Evolutionary conservation across 2,113 vertebrate genomes (phyloP).

Genomic region (Scortum barcoo): DNA sequence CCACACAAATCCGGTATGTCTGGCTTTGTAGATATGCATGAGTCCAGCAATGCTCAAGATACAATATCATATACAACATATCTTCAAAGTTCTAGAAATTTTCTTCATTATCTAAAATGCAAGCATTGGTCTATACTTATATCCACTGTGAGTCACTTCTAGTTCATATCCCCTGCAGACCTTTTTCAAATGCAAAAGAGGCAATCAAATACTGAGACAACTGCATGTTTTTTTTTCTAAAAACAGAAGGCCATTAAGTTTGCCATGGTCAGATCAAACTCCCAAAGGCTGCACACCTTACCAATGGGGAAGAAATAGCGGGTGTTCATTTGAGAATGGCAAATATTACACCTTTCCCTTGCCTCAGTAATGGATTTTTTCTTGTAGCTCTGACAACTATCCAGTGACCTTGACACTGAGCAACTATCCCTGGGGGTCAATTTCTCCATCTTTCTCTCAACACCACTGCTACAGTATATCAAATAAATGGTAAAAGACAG

Average conservation of each 20-base stretch:
- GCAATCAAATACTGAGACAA: background rate
- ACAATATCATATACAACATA: background rate
- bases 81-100: background rate
- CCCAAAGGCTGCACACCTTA: constrained; percentile 28
- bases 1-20: background rate
- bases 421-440: constrained; percentile 44
- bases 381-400: constrained; percentile 58
- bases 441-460: constrained; percentile 23
- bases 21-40: background rate
- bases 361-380: constrained; percentile 64
- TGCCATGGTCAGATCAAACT: constrained; percentile 27
- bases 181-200: constrained; percentile 11
- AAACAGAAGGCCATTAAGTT: constrained; percentile 10
- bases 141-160: background rate
- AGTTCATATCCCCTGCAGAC: background rate
- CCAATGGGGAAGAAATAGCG: constrained; percentile 41
- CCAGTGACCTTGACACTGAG: constrained; percentile 64
- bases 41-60: background rate
- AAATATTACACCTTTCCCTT: constrained; percentile 65
- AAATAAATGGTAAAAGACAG: constrained; percentile 38
- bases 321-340: constrained; percentile 69
- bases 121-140: background rate
- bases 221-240: background rate
- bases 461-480: constrained; percentile 17
- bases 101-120: background rate